A percentile compares a stretch with the other conserved stretches of the same genome.
Evolutionary conservation across 2,888 invertebrate genomes (phyloP).

Genomic region (Caenorhabditis drosophilae): DNA sequence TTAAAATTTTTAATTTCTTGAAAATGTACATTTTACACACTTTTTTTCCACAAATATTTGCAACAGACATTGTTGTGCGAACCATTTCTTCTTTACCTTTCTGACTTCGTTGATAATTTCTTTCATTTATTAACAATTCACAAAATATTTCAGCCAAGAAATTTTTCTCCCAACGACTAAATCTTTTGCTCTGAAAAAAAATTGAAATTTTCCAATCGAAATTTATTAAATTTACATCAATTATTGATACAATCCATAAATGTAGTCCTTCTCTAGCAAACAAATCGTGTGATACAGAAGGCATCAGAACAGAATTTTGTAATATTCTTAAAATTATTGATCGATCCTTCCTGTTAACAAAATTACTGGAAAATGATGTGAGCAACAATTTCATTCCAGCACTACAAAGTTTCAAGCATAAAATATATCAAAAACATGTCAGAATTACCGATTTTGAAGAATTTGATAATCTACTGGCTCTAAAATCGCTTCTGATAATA

Average conservation of each 20-base stretch:
- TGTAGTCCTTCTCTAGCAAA: conserved; percentile 40
- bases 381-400: conserved; percentile 38
- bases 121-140: conserved; percentile 31
- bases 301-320: conserved; percentile 26
- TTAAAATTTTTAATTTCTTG: background rate
- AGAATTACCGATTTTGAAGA: conserved; percentile 72
- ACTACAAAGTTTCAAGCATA: conserved; percentile 12
- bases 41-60: conserved; percentile 29
- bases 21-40: background rate
- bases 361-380: conserved; percentile 28
- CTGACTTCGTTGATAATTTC: conserved; percentile 38
- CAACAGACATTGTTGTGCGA: conserved; percentile 12
- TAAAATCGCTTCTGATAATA: conserved; percentile 81
- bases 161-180: conserved; percentile 49
- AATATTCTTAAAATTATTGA: conserved; percentile 20
- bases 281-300: conserved; percentile 45
- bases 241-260: conserved; percentile 44
- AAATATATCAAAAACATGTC: too few relatives aligned
- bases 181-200: conserved; percentile 29
- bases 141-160: conserved; percentile 46
- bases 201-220: background rate
- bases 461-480: conserved; percentile 80
- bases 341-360: conserved; percentile 21
- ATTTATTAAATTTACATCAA: conserved; percentile 24
- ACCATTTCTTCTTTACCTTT: conserved; percentile 28